phyloP scores from a whole-genome alignment of 1,140 invertebrate species.

The Cydia amplana region DNA sequence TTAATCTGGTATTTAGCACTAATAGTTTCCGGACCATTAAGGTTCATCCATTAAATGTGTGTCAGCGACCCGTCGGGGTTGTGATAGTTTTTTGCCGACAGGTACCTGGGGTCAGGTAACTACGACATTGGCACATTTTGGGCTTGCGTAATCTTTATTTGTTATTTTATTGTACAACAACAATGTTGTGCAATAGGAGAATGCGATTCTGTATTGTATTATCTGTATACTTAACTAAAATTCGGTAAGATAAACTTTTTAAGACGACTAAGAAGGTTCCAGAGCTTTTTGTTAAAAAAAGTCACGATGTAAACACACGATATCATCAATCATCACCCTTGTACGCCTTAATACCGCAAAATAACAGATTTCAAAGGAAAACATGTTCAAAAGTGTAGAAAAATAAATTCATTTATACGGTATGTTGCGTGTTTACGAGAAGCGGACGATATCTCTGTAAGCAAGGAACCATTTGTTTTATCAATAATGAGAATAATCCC shows the following conservation, averaged over 20 bases:
- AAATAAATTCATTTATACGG: not conserved
- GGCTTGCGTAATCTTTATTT: not conserved
- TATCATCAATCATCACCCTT: too few relatives aligned
- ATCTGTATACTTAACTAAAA: too few relatives aligned
- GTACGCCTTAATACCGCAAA: too few relatives aligned
- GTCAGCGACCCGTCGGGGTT: not conserved
- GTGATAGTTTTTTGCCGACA: conserved; percentile 13
- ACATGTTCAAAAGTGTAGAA: not conserved
- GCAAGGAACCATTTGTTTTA: not conserved
- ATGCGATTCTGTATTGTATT: too few relatives aligned
- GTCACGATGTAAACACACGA: too few relatives aligned
- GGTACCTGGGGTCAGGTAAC: conserved; percentile 15
- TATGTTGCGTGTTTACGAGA: not conserved
- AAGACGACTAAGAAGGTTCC: too few relatives aligned
- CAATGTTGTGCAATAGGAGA: not conserved
- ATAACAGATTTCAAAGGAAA: too few relatives aligned
- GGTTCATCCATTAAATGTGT: conserved; percentile 18
- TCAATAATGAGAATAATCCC: conserved; percentile 4
- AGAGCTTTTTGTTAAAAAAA: too few relatives aligned
- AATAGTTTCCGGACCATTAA: conserved; percentile 27
- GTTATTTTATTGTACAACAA: not conserved
- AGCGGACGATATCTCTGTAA: not conserved
- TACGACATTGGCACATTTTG: not conserved
- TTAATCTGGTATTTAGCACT: conserved; percentile 19
- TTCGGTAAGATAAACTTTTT: too few relatives aligned